A percentile compares a stretch with the other conserved stretches of the same genome.
phyloP scores from a whole-genome alignment of 2,888 invertebrate species.

The Sinelater perroti region DNA sequence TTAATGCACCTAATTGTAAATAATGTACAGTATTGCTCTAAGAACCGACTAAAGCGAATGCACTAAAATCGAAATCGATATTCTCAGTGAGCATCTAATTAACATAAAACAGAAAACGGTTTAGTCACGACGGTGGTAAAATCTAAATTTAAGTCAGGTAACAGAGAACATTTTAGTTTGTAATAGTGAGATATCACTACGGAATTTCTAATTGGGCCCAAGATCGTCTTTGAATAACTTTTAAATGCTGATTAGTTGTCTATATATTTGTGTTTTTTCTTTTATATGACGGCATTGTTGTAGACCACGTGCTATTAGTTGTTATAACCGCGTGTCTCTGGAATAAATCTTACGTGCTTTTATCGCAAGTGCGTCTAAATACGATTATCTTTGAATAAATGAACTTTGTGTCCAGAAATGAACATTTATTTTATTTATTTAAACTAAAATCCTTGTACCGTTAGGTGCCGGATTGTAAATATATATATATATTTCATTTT shows the following conservation, averaged over 20 bases:
- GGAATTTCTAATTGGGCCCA: conserved; percentile 42
- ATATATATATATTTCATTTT: no score
- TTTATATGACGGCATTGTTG: conserved; percentile 33
- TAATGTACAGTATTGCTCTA: no score
- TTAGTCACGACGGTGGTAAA: conserved; percentile 31
- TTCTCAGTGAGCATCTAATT: conserved; percentile 27
- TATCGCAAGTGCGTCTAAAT: no score
- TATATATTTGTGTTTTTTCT: conserved; percentile 17
- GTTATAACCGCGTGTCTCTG: no score
- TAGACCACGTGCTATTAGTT: conserved; percentile 29
- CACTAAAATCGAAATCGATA: conserved; percentile 19
- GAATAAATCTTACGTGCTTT: no score
- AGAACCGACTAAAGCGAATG: no score
- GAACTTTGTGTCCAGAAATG: no score
- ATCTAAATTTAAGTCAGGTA: conserved; percentile 42
- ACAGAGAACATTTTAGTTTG: conserved; percentile 32
- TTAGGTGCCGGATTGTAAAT: no score
- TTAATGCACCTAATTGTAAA: no score
- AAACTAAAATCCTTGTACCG: no score
- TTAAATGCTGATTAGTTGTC: conserved; percentile 34
- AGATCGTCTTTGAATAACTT: conserved; percentile 35
- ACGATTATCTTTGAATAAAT: no score
- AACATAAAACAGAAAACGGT: conserved; percentile 35
- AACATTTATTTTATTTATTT: no score
- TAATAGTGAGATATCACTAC: conserved; percentile 36